Evolutionary conservation across 2,888 invertebrate genomes (phyloP), one percentile per base, ranked within the genome.

Genomic region (Acrobasis suavella): DNA sequence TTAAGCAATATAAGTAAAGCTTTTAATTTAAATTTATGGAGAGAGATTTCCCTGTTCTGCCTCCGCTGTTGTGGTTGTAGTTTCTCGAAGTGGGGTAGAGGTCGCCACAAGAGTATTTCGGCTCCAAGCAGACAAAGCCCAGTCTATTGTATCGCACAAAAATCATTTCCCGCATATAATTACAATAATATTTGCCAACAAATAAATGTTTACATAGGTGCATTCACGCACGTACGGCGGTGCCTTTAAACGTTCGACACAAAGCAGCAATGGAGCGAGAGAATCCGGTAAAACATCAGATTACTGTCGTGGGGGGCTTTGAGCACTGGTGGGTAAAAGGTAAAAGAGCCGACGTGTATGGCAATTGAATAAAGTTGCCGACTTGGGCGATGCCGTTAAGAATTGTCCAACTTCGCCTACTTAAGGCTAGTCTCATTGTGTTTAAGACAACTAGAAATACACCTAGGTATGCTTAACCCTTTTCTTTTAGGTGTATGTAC

Each of bases 121-220:
- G 22, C 22, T 22, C 22, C 0, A 32, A 32, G 7, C 5, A 32
- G 32, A 8, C 32, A 32, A 1, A 32, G 5, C 8, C 2, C 7
- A 7, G 32, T 32, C 32, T 5, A 5, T 32, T 5, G 5, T 5
- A 46, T n/a, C n/a, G 46, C 52, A 12, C 16, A 42, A 56, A 39
- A 56, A 56, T 39, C 16, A 56, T 46, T 56, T 17, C 8, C 22
- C 15, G 17, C 17, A 10, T 22, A 56, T 56, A 56, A 56, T 56
- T 56, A 49, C 70, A 72, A 66, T 68, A 67, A 69, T 69, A 62
- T 62, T 58, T 62, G 58, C 52, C 37, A 37, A 49, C 39, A 58
- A 37, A 51, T 49, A 38, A 38, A 56, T 50, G 58, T 62, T 52
- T 58, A 58, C 58, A 52, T 62, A 52, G 56, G 56, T 56, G 56